Base-by-base conservation (phyloP, 2,888 invertebrate genomes). In the Protonemura montana region DNA sequence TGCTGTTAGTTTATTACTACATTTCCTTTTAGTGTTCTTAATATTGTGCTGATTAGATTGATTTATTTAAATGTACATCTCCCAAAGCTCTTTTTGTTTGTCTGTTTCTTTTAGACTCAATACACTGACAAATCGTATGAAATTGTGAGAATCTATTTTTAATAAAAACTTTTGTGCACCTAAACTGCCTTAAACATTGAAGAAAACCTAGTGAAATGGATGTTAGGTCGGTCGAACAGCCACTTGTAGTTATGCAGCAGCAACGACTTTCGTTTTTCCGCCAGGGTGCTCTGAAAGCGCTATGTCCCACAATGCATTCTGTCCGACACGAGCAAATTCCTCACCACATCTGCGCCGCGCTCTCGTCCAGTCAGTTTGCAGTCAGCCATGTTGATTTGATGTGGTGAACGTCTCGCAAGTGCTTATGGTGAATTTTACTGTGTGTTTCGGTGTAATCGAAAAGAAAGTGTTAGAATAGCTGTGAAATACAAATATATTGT, bases 341-440 rank as follows among this genome's bases (percentile, higher is more conserved):
- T 78, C 78, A n/a, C n/a, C n/a, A 27, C 78, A 28, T 28, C 27
- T 25, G 78, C 27, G 29, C 27, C 21, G 59, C 59, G 59, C 59
- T 21, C 59, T 21, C 59, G 21, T 10, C 21, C 59, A 29, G 35
- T 42, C 41, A 83, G n/a, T 28, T 27, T 13, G 25, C 26, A 81
- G 84, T 87, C 87, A 85, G 87, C 87, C 87, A 87, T 87, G 87
- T 86, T 87, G 85, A 85, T 30, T 80, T 82, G 76, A 42, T 28
- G 41, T 76, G 86, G 59, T 86, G 86, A 77, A 59, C 59, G 84
- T 76, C 25, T 76, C 16, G 59, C 76, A 2, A 77, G 86, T 86
- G 82, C 78, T 59, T 85, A 82, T 87, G 87, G 87, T 86, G 87
- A 76, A 85, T 85, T 85, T 85, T 82, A 85, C 76, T 85, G 26